phyloP scores from a whole-genome alignment of 2,797 vertebrate genomes.

The Phoxinus dragarum region DNA sequence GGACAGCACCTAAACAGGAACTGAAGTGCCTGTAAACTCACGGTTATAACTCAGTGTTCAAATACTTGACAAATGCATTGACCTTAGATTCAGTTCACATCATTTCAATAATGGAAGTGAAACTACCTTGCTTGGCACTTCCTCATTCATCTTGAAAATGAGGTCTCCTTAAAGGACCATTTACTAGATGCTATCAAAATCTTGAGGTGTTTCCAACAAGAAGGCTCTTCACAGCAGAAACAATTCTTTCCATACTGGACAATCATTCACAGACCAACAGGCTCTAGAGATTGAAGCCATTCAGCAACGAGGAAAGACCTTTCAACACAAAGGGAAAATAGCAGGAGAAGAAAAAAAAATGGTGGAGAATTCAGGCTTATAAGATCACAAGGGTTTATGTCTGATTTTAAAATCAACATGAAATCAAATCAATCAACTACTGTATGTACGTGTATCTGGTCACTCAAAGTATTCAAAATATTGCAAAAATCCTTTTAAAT shows the following conservation, averaged over 20 bases:
- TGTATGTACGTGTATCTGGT: not conserved
- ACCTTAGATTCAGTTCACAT: conserved; percentile 15
- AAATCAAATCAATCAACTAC: conserved; percentile 1
- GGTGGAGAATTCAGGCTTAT: conserved; percentile 12
- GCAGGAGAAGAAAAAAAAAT: not conserved
- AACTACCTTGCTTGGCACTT: not conserved
- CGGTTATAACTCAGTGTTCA: conserved; percentile 22
- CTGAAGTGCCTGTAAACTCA: not conserved
- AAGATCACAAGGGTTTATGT: not conserved
- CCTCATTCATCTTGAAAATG: conserved; percentile 4
- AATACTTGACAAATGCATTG: conserved; percentile 14
- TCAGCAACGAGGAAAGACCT: conserved; percentile 7
- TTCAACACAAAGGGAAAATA: conserved; percentile 18
- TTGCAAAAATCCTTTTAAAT: not conserved
- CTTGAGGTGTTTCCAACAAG: conserved; percentile 50
- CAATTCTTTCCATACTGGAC: not conserved
- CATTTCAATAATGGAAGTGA: not conserved
- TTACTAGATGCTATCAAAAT: conserved; percentile 41
- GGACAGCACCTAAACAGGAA: conserved; percentile 5
- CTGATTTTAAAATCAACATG: conserved; percentile 3
- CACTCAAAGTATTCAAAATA: not conserved
- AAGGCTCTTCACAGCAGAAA: conserved; percentile 19
- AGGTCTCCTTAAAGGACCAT: not conserved
- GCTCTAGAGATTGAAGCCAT: not conserved
- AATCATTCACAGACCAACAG: not conserved